Evolutionary conservation across 2,888 invertebrate genomes (phyloP), one percentile per base, ranked within the genome.

Genomic region (Liopterus haemorrhoidalis): DNA sequence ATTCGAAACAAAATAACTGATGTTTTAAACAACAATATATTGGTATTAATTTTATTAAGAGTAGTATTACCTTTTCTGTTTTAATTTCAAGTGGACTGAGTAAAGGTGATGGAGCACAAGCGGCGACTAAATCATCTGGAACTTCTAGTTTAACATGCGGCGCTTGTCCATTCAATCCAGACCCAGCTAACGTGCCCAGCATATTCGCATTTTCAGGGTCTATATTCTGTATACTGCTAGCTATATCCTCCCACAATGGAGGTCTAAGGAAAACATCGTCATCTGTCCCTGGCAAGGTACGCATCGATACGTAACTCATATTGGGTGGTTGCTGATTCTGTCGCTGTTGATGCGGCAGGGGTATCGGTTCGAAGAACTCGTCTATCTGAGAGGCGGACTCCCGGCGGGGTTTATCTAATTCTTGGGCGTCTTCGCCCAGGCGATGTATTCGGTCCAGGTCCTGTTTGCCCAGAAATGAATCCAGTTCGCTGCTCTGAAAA

Each of bases 171-270:
- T 27, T 27, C 18, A 27, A 11, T 18, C 27, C 16, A 6, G 27
- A n/a, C 59, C 65, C 54, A 59, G 77, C 66, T 56, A 80, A 69
- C 41, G 82, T 75, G 52, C 83, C 81, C 57, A 89, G 71, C 85
- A 89, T 88, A 61, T 87, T 85, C 41, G 89, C 88, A 65, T 90
- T 90, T 67, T 89, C 89, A 19, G 89, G 87, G 66, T 91, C 90
- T 63, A 90, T 82, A 68, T 89, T 90, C 65, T 88, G 82, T 69
- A 90, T 88, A 62, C 88, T 88, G 66, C 87, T 86, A 53, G 89
- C 84, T 65, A 91, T 89, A 72, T 91, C 90, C 70, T 91, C 90
- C 91, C 91, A 91, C 28, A 90, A 76, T 21, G 88, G 86, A 31
- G 90, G 89, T 59, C 88, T 82, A 56, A 88, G 79, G 70, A 87